Conservation (phyloP, 2,797 vertebrate genomes). For the Syncerus caffer region DNA sequence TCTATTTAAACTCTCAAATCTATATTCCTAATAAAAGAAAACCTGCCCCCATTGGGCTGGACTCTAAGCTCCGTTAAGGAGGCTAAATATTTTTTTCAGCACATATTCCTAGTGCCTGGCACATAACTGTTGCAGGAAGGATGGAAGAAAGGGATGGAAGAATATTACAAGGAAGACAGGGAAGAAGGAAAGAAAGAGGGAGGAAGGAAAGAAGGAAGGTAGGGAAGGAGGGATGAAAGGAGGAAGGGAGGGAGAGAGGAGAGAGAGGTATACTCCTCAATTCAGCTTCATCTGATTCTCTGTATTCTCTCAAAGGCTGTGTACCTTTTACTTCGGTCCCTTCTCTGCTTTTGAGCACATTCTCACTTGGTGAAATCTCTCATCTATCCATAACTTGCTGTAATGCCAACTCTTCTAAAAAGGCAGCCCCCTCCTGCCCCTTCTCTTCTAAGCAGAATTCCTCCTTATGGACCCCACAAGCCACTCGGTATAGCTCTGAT, state of each 20-base stretch:
- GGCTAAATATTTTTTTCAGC: background rate
- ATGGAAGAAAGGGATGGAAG: background rate
- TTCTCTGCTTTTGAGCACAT: fast-evolving
- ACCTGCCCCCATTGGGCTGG: background rate
- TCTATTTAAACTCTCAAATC: background rate
- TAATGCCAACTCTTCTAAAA: background rate
- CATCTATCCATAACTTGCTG: background rate
- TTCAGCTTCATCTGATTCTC: background rate
- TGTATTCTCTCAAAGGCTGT: background rate
- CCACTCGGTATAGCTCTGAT: background rate
- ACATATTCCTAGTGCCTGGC: background rate
- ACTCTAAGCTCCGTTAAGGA: no score
- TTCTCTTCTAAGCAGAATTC: background rate
- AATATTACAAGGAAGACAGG: background rate
- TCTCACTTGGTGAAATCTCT: background rate
- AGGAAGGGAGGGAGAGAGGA: no score
- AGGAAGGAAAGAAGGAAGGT: no score
- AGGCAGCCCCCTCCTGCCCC: fast-evolving
- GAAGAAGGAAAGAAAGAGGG: background rate
- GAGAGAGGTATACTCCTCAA: background rate
- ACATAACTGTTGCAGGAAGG: background rate
- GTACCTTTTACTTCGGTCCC: background rate
- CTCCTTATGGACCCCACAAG: background rate
- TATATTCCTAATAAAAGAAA: background rate
- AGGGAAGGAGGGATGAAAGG: no score